phyloP scores from a whole-genome alignment of 2,888 invertebrate genomes.

The Apodemia hepburni region DNA sequence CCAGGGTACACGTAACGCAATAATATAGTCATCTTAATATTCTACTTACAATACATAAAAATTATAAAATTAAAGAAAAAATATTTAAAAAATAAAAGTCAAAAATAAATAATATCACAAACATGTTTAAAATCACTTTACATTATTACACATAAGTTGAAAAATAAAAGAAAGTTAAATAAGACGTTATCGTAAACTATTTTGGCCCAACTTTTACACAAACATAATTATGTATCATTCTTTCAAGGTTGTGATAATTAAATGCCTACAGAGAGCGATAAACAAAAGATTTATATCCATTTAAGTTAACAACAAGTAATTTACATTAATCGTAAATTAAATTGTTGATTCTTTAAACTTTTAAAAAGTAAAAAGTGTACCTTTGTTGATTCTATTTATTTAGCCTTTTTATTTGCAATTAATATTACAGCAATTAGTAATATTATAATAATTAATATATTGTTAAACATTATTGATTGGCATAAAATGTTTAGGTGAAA shows the following conservation, averaged over 20 bases:
- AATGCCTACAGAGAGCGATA: constrained; percentile 1
- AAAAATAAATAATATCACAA: not conserved
- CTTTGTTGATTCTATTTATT: constrained; percentile 1
- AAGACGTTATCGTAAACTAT: not conserved
- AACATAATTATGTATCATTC: constrained; percentile 6
- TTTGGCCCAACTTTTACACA: constrained; percentile 11
- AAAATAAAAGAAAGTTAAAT: not conserved
- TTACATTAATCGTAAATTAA: not conserved
- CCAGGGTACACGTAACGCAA: no score
- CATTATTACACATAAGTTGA: not conserved
- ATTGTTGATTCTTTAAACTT: not conserved
- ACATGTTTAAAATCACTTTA: constrained; percentile 6
- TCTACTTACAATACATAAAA: no score
- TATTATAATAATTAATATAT: constrained; percentile 19
- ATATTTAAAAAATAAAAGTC: no score
- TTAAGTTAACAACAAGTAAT: not conserved
- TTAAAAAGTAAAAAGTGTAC: not conserved
- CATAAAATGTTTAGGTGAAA: constrained; percentile 78
- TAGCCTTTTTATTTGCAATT: constrained; percentile 7
- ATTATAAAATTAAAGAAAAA: no score
- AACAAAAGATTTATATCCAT: not conserved
- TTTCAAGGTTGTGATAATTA: not conserved
- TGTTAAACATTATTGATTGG: constrained; percentile 46
- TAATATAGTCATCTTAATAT: no score
- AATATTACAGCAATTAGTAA: constrained; percentile 16